Evolutionary conservation across 2,113 vertebrate species (phyloP), one percentile per base, ranked within the genome.

Genomic region (Indicator indicator): DNA sequence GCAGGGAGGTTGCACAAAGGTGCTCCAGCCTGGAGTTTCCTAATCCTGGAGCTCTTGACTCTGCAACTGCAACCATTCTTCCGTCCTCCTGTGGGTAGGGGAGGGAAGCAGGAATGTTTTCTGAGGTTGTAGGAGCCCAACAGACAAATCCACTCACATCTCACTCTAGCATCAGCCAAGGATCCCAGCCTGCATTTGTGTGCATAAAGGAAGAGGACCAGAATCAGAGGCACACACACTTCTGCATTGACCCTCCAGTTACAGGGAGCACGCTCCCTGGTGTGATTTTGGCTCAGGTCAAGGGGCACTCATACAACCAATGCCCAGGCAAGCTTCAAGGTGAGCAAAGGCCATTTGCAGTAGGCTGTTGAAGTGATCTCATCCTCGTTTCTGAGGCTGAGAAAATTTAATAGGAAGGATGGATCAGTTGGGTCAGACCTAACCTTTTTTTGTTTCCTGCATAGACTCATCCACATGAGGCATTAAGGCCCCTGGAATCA

Each of bases 391-490:
- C 59, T 30, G 48, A 84, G 73, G 5, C 26, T 87, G 42, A 59
- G 30, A 42, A 30, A 14, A 6, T 70, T 82, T n/a, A 65, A 38
- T 12, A 55, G 44, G 30, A 74, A 42, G 52, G 33, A 55, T 27
- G 23, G 12, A 63, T 2, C 62, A 27, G n/a, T 0, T 50, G 46
- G 20, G 8, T 73, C 74, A 68, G 54, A 71, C 48, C 13, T 56
- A 32, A 46, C 20, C 30, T 19, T 27, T 67, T 59, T 13, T 87
- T 87, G 85, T 87, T 69, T 75, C 38, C 58, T 78, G 23, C 52
- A 16, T 0, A 38, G n/a, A 11, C 40, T 27, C 20, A 28, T 48
- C 19, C 62, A 19, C 1, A 0, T 17, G 48, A 56, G 14, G 8
- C 4, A 9, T 3, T 26, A 50, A 56, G 50, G 8, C 30, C 28